Evolutionary conservation across 2,888 invertebrate species (phyloP).

Genomic region (Protodeltote pygarga): DNA sequence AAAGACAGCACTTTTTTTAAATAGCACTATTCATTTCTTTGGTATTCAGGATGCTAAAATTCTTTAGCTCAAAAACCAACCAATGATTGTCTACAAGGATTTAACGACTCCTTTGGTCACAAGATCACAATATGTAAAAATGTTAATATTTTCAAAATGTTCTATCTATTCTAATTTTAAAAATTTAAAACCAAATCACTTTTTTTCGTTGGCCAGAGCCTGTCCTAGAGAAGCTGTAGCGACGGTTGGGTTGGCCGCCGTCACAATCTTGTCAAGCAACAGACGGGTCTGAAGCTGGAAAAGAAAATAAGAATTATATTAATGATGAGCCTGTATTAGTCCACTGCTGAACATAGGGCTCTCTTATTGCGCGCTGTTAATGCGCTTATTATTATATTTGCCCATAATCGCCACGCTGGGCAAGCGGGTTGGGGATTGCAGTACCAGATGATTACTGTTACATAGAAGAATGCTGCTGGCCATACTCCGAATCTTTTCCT

Average conservation of each 20-base stretch:
- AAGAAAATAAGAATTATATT: background rate
- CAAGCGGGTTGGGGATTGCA: no score
- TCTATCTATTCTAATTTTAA: constrained; percentile 19
- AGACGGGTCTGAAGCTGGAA: constrained; percentile 73
- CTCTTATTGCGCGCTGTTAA: no score
- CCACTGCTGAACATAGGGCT: no score
- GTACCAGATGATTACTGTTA: no score
- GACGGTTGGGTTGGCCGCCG: constrained; percentile 72
- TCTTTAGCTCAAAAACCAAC: constrained; percentile 1
- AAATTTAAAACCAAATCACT: constrained; percentile 58
- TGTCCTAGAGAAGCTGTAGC: constrained; percentile 81
- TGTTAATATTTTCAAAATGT: constrained; percentile 5
- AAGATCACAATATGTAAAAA: constrained; percentile 26
- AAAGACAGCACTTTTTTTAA: no score
- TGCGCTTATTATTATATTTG: no score
- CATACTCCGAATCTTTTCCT: no score
- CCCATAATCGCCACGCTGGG: no score
- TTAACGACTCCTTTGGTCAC: constrained; percentile 19
- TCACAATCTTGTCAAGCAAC: constrained; percentile 76
- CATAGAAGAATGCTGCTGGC: no score
- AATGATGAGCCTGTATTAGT: no score
- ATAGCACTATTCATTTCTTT: no score
- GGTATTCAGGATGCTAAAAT: no score
- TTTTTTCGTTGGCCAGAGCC: constrained; percentile 75
- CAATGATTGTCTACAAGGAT: background rate